Evolutionary conservation across 2,797 vertebrate genomes (phyloP), one percentile per base, ranked within the genome.

Genomic region (Karalla daura): DNA sequence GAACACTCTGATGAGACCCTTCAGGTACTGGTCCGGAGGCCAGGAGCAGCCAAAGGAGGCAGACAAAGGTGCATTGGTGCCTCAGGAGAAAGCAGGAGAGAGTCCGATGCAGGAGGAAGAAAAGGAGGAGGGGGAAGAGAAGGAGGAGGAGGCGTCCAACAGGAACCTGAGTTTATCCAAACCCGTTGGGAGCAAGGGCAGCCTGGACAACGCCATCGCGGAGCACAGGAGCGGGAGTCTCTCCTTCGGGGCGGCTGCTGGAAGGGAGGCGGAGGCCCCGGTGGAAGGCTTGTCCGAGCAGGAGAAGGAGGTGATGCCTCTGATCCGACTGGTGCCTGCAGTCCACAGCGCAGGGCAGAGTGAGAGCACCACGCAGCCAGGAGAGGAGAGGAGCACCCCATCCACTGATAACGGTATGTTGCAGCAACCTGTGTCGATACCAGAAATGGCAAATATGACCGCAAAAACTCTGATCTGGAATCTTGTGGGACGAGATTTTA

Each of bases 1-100:
- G 10, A 85, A 92, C 60, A 90, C 91, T 52, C 86, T 94, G 27
- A 90, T 94, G 87, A 93, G 49, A 41, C 93, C 94, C 2, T 94
- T 92, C 44, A 91, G 81, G 43, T 91, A 90, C 74, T 93, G 86
- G 93, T 84, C 87, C 4, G 77, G 78, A 14, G 68, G n/a, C n/a
- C n/a, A 50, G 1, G 67, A 76, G 20, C 44, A 58, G 5, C 45
- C 25, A 7, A 27, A 58, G 14, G 49, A 61, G 54, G 56, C 65
- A 12, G 76, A 86, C 17, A 43, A 78, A 5, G 76, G 32, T 35
- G 11, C 46, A 24, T 36, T 63, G 5, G 53, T 30, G 23, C 70
- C 73, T 8, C 70, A 74, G n/a, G 83, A 74, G 46, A 87, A 72
- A 32, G 35, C 60, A 59, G 60, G 36, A 63, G 80, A 77, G 18